These are phyloP conservation scores for Littorina saxatilis DNA, from an alignment of 1,140 invertebrate genomes.

Conservation along the genomic window DNA sequence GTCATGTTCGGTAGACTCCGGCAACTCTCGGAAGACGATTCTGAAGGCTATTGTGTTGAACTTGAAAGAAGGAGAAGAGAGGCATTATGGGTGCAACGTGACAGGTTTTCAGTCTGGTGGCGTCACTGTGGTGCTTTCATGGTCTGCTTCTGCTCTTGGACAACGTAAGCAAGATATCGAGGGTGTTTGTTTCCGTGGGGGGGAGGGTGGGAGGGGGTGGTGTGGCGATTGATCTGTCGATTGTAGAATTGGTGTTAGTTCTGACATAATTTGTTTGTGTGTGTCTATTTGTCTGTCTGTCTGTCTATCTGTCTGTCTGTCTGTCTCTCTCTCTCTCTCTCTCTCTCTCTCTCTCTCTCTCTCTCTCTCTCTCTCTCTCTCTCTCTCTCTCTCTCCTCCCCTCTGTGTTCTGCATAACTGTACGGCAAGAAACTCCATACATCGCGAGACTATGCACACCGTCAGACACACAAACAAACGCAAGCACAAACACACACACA, in stretches of 20 bases:
- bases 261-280: background rate
- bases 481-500: no score
- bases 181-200: no score
- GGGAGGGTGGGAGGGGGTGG: no score
- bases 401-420: no score
- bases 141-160: background rate
- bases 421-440: no score
- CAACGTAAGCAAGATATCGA: background rate
- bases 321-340: constrained; percentile 12
- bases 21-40: background rate
- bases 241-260: background rate
- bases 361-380: constrained; percentile 15
- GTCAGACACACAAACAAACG: no score
- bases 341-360: constrained; percentile 15
- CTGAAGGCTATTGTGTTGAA: constrained; percentile 6
- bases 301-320: background rate
- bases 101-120: constrained; percentile 15
- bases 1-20: background rate
- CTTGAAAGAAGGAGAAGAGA: background rate
- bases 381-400: constrained; percentile 3
- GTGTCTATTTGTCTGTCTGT: background rate
- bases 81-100: constrained; percentile 20
- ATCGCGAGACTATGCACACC: no score
- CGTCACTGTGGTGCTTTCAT: background rate
- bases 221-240: background rate